Conservation (phyloP, 2,113 vertebrate species). For the Spermophilus dauricus region DNA sequence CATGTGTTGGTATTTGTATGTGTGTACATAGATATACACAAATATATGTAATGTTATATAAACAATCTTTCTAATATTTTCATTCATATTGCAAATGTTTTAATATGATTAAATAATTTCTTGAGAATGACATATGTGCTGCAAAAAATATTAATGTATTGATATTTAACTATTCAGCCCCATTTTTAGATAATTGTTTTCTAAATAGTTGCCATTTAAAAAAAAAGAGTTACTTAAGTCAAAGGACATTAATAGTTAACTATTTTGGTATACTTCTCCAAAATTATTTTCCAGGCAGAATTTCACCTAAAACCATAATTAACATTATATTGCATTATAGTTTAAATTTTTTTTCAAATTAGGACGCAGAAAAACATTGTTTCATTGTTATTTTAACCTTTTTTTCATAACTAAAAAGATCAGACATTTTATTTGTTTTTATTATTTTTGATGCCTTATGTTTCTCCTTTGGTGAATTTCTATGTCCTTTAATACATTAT, state of each 20-base stretch:
- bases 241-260: conserved; percentile 1
- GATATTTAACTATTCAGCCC: background rate
- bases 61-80: conserved; percentile 20
- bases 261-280: background rate
- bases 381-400: background rate
- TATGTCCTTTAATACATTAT: background rate
- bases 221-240: background rate
- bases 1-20: background rate
- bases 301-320: background rate
- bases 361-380: background rate
- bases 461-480: background rate
- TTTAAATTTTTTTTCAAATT: conserved; percentile 29
- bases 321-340: background rate
- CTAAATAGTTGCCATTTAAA: background rate
- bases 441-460: background rate
- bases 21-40: background rate
- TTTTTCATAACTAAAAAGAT: conserved; percentile 45
- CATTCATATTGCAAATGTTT: conserved; percentile 17
- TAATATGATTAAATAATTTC: conserved; percentile 8
- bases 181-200: conserved; percentile 14
- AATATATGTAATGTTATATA: background rate
- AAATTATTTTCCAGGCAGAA: conserved; percentile 8
- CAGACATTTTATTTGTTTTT: background rate
- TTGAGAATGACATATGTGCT: conserved; percentile 22
- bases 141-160: background rate